Evolutionary conservation across 2,888 invertebrate genomes (phyloP).

Genomic region (Augochlorella aurata): DNA sequence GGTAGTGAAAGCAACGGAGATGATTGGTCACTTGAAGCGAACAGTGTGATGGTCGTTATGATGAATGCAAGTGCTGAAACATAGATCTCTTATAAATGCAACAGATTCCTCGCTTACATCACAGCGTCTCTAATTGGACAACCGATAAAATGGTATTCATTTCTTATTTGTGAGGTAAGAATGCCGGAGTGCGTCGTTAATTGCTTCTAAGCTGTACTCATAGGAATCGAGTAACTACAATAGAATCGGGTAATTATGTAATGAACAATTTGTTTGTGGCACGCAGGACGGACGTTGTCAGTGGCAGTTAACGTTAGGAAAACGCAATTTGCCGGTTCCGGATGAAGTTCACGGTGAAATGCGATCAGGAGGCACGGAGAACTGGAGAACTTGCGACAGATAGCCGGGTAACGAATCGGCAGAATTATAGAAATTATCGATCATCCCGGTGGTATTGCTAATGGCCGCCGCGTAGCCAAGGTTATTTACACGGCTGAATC

Average conservation of each 20-base stretch:
- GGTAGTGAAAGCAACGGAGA: background rate
- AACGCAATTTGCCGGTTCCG: conserved; percentile 17
- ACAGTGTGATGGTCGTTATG: background rate
- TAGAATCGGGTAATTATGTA: conserved; percentile 1
- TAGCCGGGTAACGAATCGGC: conserved; percentile 24
- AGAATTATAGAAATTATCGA: conserved; percentile 29
- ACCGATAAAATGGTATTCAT: background rate
- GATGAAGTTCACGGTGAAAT: conserved; percentile 21
- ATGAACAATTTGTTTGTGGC: conserved; percentile 28
- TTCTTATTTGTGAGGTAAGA: background rate
- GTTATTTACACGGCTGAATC: background rate
- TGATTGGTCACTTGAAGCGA: background rate
- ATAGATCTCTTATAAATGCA: background rate
- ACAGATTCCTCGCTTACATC: background rate
- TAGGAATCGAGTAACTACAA: background rate
- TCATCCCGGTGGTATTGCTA: background rate
- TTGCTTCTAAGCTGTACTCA: background rate
- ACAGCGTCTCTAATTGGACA: background rate
- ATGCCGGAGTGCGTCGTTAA: background rate
- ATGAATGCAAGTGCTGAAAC: background rate
- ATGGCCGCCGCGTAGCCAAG: background rate
- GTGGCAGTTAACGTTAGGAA: conserved; percentile 10
- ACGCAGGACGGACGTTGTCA: conserved; percentile 5
- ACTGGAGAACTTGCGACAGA: conserved; percentile 21
- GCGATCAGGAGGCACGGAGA: background rate